These are phyloP conservation scores for Danio tinwini DNA, from an alignment of 2,797 vertebrate species.

Conservation along the genomic window DNA sequence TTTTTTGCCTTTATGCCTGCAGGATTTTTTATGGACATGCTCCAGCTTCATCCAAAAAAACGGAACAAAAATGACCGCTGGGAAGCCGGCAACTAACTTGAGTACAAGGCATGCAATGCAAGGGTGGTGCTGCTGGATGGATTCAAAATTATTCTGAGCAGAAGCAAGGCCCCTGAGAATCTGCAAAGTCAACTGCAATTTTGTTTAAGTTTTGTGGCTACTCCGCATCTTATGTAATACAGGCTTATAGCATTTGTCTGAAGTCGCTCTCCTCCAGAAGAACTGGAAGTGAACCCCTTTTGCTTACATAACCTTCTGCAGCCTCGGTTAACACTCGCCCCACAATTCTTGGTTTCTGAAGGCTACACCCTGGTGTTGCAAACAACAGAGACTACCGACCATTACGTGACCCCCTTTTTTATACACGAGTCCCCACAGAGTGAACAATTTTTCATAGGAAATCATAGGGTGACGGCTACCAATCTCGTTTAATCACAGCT, in stretches of 20 bases:
- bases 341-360: slow-evolving; percentile 26
- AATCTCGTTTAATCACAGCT: slow-evolving; percentile 19
- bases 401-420: slow-evolving; percentile 4
- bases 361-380: slow-evolving; percentile 10
- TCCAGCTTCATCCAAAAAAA: slow-evolving; percentile 64
- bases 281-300: slow-evolving; percentile 32
- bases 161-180: slow-evolving; percentile 67
- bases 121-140: slow-evolving; percentile 62
- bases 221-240: slow-evolving; percentile 69
- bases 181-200: slow-evolving; percentile 72
- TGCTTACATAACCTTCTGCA: slow-evolving; percentile 31
- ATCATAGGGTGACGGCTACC: slow-evolving; percentile 20
- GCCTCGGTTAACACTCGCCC: slow-evolving; percentile 5
- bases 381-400: slow-evolving; percentile 11
- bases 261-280: slow-evolving; percentile 66
- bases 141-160: slow-evolving; percentile 67
- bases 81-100: slow-evolving; percentile 65
- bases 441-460: slow-evolving; percentile 2
- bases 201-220: slow-evolving; percentile 73
- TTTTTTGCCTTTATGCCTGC: slow-evolving; percentile 62
- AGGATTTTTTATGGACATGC: slow-evolving; percentile 68
- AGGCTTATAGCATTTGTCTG: slow-evolving; percentile 51
- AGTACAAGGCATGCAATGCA: slow-evolving; percentile 61
- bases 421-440: slow-evolving; percentile 30
- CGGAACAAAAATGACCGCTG: slow-evolving; percentile 52